Base-by-base conservation (phyloP, 2,888 invertebrate species). In the Pedicia rivosa region DNA sequence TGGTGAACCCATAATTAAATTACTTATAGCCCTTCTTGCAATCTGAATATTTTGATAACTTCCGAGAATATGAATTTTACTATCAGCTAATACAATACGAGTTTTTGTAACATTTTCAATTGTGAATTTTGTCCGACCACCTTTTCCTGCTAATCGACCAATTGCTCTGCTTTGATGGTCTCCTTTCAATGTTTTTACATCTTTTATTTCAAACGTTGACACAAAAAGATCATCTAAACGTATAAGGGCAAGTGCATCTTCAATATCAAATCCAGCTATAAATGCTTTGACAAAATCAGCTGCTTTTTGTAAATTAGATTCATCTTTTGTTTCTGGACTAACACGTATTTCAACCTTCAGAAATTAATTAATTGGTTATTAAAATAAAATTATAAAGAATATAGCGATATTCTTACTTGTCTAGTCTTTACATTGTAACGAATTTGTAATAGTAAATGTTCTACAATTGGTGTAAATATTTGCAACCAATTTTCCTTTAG, bases 31-130 rank as follows among this genome's bases (percentile, higher is more conserved):
- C 55, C 92, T 73, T 53, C 94, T 74, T 0, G 97, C 98, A 40
- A 94, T 61, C 45, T 87, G 86, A 44, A 97, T 92, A 55, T 97
- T 98, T 62, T 95, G 90, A 56, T 80, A 98, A 49, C 95, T 94
- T 31, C 98, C 98, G 43, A 99, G 67, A 46, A 98, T 83, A 56
- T 99, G 95, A 44, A 99, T 83, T 69, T 91, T 94, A 15, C 82
- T 78, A 54, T 97, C 95, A 14, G 97, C 97, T 42, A 99, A 65
- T 16, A 99, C 90, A 53, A 99, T 94, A 56, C 98, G 75, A 0
- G 97, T 97, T 66, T 94, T 95, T 0, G 97, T 98, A 0, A 87
- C 90, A 62, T 99, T 99, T 66, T 99, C 98, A 50, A 99, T 97
- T 1, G 95, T 94, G 55, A 86, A 94, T 58, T 95, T 97, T 2